Evolutionary conservation across 1,140 invertebrate genomes (phyloP).

Genomic region (Galendromus occidentalis): DNA sequence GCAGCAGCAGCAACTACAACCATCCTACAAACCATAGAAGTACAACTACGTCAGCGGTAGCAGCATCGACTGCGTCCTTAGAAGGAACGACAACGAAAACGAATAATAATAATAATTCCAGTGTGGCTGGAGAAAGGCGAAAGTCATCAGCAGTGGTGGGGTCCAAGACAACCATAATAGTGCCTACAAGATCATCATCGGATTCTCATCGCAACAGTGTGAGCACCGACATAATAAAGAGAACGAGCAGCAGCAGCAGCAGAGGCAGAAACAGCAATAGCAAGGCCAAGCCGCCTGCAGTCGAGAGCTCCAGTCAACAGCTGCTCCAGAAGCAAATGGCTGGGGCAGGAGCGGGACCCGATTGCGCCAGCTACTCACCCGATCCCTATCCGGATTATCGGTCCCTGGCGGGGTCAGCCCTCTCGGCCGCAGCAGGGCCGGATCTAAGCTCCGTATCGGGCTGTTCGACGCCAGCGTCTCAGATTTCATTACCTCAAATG

Average conservation of each 20-base stretch:
- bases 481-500: background rate
- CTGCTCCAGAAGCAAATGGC: background rate
- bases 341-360: background rate
- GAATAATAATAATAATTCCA: background rate
- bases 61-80: constrained; percentile 5
- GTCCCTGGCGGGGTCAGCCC: background rate
- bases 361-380: background rate
- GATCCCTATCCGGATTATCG: background rate
- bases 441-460: background rate
- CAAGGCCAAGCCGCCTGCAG: background rate
- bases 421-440: background rate
- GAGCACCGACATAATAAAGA: constrained; percentile 5
- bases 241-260: background rate
- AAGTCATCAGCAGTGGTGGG: constrained; percentile 9
- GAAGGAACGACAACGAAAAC: background rate
- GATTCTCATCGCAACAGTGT: constrained; percentile 4
- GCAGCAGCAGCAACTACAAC: background rate
- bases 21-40: background rate
- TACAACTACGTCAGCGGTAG: constrained; percentile 10
- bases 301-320: background rate
- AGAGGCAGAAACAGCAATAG: background rate
- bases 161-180: constrained; percentile 9
- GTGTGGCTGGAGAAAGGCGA: constrained; percentile 11
- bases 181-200: constrained; percentile 10
- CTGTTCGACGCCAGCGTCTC: constrained; percentile 4